Base-by-base conservation (phyloP, 2,888 invertebrate genomes). In the Sceliomorpha sp. region DNA sequence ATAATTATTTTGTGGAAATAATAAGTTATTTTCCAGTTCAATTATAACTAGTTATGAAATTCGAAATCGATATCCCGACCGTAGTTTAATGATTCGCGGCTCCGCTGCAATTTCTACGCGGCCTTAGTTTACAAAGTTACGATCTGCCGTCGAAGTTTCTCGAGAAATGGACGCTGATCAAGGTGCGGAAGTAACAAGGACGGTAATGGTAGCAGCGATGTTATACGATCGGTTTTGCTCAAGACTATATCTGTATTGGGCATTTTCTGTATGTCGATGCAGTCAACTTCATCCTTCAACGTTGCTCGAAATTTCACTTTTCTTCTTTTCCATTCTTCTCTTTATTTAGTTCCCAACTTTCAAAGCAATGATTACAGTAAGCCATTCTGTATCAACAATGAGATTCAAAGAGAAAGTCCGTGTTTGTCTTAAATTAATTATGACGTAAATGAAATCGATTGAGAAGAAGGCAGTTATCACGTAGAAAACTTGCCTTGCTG, bases 21-120 rank as follows among this genome's bases (percentile, higher is more conserved):
- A 51, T 51, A 66, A 66, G 53, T 53, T 42, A 53, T 67, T 67
- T 59, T 67, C 59, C 55, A 55, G 55, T 48, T 67, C 31, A 60
- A 60, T 40, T 48, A 48, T 67, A 44, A 53, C 26, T 42, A 47
- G 56, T 58, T 45, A 60, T 60, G 67, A 60, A 67, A 67, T 60
- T 67, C 60, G 59, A 47, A 37, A 67, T 67, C 67, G 48, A 67
- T 67, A 51, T 39, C 32, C 14, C 40, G 13, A 47, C 53, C 20
- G 39, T 53, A 58, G 53, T 53, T 67, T 59, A 59, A 59, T 67
- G 59, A 67, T 67, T 67, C 66, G 66, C 53, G 66, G 51, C 59
- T 67, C 59, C 59, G 58, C 51, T 66, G 58, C 58, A 59, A 67
- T 67, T 67, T 67, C 66, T 53, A 47, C 32, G 48, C 59, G 37